Evolutionary conservation across 1,140 invertebrate species (phyloP).

Genomic region (Lethocerus indicus): DNA sequence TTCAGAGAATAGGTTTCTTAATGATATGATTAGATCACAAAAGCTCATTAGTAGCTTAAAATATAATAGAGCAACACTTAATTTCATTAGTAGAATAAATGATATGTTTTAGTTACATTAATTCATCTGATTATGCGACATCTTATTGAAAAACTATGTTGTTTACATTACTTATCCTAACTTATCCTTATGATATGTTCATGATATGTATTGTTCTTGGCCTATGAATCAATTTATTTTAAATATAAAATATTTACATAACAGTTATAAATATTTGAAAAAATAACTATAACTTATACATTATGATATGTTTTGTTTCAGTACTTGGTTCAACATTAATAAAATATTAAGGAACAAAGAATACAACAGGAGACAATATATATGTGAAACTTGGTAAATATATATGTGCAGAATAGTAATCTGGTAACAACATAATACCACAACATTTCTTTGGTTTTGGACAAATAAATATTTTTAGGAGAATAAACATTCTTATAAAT

Average conservation of each 20-base stretch:
- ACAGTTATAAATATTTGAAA: neutral
- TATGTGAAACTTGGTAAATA: too few species aligned
- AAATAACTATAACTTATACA: slow-evolving; percentile 3
- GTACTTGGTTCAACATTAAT: neutral
- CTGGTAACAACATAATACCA: too few species aligned
- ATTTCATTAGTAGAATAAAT: neutral
- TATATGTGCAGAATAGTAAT: too few species aligned
- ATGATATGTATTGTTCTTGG: slow-evolving; percentile 13
- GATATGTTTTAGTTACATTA: neutral
- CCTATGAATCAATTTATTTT: neutral
- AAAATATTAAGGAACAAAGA: too few species aligned
- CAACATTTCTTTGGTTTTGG: too few species aligned
- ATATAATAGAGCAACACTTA: slow-evolving; percentile 1
- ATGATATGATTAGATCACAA: neutral
- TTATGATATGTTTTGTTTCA: slow-evolving; percentile 1
- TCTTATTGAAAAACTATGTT: too few species aligned
- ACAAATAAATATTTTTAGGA: too few species aligned
- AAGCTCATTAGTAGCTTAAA: neutral
- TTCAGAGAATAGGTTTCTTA: too few species aligned
- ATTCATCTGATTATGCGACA: too few species aligned
- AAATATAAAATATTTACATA: neutral
- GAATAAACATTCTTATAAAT: too few species aligned
- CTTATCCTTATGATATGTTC: slow-evolving; percentile 14
- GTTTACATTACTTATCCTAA: slow-evolving; percentile 19
- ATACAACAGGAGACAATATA: too few species aligned